phyloP scores from a whole-genome alignment of 1,140 invertebrate genomes.

The Drosophila albomicans region DNA sequence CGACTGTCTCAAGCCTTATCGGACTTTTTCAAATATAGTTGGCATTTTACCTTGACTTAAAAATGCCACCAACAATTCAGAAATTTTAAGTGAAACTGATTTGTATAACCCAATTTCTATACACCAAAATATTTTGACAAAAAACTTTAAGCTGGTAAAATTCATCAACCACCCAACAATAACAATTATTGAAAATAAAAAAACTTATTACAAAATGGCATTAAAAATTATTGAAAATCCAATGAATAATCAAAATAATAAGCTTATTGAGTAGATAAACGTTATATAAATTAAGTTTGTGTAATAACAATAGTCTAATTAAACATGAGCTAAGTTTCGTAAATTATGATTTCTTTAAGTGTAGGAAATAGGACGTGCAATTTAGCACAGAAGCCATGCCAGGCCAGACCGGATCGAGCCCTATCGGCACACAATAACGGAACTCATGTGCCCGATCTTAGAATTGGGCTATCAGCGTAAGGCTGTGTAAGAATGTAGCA shows the following conservation, averaged over 20 bases:
- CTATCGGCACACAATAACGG: slow-evolving; percentile 54
- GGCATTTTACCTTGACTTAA: slow-evolving; percentile 30
- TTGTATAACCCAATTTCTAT: background rate
- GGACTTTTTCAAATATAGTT: background rate
- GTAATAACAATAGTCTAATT: too few relatives aligned
- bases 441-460: slow-evolving; percentile 71
- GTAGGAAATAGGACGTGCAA: slow-evolving; percentile 3
- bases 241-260: too few relatives aligned
- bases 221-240: background rate
- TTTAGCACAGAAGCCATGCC: slow-evolving; percentile 6
- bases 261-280: too few relatives aligned
- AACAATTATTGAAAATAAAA: background rate
- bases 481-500: slow-evolving; percentile 15
- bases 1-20: slow-evolving; percentile 1
- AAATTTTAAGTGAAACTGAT: background rate
- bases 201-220: background rate
- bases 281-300: too few relatives aligned
- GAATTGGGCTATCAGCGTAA: slow-evolving; percentile 60
- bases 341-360: slow-evolving; percentile 6
- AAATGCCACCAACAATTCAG: background rate
- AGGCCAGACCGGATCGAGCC: slow-evolving; percentile 13
- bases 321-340: too few relatives aligned
- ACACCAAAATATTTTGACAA: too few relatives aligned
- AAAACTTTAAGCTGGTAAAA: too few relatives aligned
- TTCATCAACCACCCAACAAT: background rate